phyloP scores from a whole-genome alignment of 2,113 vertebrate species.

The Chascanopsetta lugubris region DNA sequence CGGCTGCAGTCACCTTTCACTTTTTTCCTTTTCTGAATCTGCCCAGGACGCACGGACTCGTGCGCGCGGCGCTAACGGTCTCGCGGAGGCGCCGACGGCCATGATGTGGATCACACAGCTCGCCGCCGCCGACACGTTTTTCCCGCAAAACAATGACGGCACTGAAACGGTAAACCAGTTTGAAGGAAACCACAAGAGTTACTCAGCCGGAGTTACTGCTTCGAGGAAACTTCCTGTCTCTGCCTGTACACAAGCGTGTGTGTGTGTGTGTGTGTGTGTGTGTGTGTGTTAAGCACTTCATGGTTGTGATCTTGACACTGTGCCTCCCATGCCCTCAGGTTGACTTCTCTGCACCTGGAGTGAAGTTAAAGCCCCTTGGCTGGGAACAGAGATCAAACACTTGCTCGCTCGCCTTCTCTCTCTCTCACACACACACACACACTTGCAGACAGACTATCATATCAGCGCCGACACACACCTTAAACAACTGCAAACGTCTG shows the following conservation, averaged over 20 bases:
- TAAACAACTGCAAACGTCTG: slow-evolving; percentile 70
- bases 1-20: no score
- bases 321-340: slow-evolving; percentile 70
- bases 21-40: no score
- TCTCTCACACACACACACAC: not conserved
- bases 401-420: not conserved
- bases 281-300: slow-evolving; percentile 19
- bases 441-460: slow-evolving; percentile 54
- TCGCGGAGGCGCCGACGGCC: no score
- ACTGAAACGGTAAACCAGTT: slow-evolving; percentile 65
- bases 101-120: slow-evolving; percentile 64
- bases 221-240: slow-evolving; percentile 26
- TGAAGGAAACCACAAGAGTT: slow-evolving; percentile 57
- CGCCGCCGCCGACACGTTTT: slow-evolving; percentile 35
- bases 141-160: slow-evolving; percentile 50
- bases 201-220: slow-evolving; percentile 52
- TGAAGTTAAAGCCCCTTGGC: slow-evolving; percentile 67
- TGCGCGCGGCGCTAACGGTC: no score
- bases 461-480: slow-evolving; percentile 62
- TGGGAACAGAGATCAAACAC: slow-evolving; percentile 70
- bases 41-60: no score
- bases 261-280: not conserved
- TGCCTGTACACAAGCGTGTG: slow-evolving; percentile 30
- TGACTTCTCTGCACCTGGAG: slow-evolving; percentile 77
- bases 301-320: slow-evolving; percentile 47